These are phyloP conservation scores for Phrynosoma blainvillii DNA, from an alignment of 2,113 vertebrate genomes.

Conservation along the genomic window DNA sequence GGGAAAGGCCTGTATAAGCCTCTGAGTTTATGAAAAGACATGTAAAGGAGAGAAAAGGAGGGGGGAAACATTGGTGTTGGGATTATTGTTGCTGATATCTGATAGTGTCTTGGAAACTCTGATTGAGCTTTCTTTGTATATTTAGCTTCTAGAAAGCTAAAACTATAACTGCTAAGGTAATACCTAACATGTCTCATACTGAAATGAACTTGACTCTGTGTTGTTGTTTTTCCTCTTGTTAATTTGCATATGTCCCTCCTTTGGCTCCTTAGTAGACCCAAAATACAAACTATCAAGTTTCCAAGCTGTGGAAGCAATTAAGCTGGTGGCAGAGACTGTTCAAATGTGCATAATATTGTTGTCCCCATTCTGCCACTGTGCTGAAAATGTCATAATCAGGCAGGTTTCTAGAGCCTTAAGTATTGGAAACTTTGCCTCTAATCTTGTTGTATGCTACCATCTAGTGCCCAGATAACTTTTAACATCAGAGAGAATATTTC, in stretches of 20 bases:
- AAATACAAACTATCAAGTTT: not conserved
- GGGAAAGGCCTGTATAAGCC: too few relatives aligned
- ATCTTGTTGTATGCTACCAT: conserved; percentile 21
- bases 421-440: not conserved
- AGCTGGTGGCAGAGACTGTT: not conserved
- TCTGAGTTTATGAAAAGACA: not conserved
- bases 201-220: not conserved
- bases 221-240: not conserved
- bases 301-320: not conserved
- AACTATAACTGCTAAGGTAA: not conserved
- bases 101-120: not conserved
- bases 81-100: not conserved
- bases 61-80: not conserved
- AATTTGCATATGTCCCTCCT: not conserved
- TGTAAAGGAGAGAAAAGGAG: not conserved
- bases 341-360: not conserved
- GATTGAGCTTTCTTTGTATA: not conserved
- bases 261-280: not conserved
- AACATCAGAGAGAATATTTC: too few relatives aligned
- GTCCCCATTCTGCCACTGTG: not conserved
- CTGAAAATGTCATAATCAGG: not conserved
- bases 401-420: not conserved
- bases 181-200: not conserved
- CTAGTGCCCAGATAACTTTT: not conserved
- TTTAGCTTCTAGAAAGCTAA: not conserved